These are phyloP conservation scores for Xiphophorus hellerii DNA, from an alignment of 2,113 vertebrate species.

Conservation along the genomic window DNA sequence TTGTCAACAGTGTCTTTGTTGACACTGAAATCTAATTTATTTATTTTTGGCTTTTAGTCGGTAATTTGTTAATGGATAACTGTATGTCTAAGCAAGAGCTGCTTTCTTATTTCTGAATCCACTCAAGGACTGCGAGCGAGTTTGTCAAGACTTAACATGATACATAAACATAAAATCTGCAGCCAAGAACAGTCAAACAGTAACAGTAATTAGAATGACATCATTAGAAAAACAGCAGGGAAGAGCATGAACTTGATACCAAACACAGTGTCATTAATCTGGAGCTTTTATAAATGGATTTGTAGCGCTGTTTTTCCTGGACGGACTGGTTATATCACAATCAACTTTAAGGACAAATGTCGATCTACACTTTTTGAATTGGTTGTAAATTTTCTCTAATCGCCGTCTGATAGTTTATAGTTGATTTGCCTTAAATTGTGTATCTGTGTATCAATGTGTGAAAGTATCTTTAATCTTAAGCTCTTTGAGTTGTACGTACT, in stretches of 20 bases:
- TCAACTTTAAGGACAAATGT: too few species aligned
- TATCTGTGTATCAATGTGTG: too few species aligned
- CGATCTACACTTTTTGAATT: too few species aligned
- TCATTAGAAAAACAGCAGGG: constrained; percentile 32
- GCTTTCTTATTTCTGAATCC: neutral
- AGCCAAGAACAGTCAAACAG: constrained; percentile 27
- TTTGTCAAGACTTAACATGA: neutral
- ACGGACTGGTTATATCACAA: too few species aligned
- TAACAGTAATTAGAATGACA: constrained; percentile 4
- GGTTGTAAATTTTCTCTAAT: too few species aligned
- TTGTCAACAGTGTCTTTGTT: too few species aligned
- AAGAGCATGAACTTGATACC: neutral
- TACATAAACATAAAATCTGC: constrained; percentile 4
- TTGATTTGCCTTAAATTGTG: too few species aligned
- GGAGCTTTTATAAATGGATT: too few species aligned
- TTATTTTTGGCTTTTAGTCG: constrained; percentile 34
- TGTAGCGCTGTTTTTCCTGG: too few species aligned
- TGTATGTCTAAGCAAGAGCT: neutral
- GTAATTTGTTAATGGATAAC: neutral
- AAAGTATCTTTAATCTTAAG: too few species aligned
- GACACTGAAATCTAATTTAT: neutral
- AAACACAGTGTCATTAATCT: neutral
- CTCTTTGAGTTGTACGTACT: too few species aligned
- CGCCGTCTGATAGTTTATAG: too few species aligned
- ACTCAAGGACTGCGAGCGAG: neutral